Base-by-base conservation (phyloP, 2,888 invertebrate genomes). In the Drosophila suboccidentalis region DNA sequence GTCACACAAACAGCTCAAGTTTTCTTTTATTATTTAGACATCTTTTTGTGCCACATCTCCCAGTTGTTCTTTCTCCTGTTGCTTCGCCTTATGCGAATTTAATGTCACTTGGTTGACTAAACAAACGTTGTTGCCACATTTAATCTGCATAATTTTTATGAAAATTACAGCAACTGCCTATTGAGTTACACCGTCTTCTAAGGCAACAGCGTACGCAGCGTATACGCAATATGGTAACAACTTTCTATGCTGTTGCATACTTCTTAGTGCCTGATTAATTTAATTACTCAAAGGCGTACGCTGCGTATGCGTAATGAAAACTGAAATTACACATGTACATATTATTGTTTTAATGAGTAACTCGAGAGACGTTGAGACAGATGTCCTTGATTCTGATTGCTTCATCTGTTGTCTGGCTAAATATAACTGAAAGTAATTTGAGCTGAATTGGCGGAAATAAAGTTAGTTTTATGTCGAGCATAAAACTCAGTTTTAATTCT, bases 81-180 rank as follows among this genome's bases (percentile, higher is more conserved):
- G 39, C 49, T 57, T 43, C 54, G 60, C 65, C 71, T 89, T 89
- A 85, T 81, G 85, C 62, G 85, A 89, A 75, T 87, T 85, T 89
- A 87, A 85, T 85, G 89, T 80, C 85, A 67, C 72, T 84, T 74
- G 67, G 57, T 69, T 67, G 77, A 60, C 73, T 82, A 66, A 80
- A 49, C 65, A 71, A 81, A 76, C 63, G 60, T 67, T 69, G 62
- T 70, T 83, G 87, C 84, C 84, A 81, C 89, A 89, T 87, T 87
- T 84, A 89, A 84, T 84, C 84, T 84, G 87, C 84, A 84, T 89
- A 84, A 89, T 87, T 80, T 88, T 83, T 80, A 78, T 83, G 78
- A 75, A 75, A 81, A 75, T 78, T 53, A 51, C 79, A 59, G 55
- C 47, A 19, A 43, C 41, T 22, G 51, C 49, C 55, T 60, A 67